Conservation (phyloP, 2,888 invertebrate species). For the Halocaridina rubra region DNA sequence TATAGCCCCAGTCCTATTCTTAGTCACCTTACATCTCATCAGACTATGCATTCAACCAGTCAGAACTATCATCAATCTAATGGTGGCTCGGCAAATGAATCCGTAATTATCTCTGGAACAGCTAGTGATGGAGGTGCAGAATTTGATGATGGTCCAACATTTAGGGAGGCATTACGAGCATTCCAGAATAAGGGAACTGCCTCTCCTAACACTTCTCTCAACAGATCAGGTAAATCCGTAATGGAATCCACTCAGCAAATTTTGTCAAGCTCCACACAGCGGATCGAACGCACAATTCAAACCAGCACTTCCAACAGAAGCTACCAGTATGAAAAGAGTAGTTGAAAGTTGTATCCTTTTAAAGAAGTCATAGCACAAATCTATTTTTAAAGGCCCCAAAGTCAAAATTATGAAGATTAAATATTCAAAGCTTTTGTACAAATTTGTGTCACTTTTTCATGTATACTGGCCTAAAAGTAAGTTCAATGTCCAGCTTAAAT, state of each 20-base stretch:
- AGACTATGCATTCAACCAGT: neutral
- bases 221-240: slow-evolving; percentile 21
- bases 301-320: slow-evolving; percentile 57
- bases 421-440: too few species aligned
- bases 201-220: slow-evolving; percentile 20
- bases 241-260: slow-evolving; percentile 41
- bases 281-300: slow-evolving; percentile 56
- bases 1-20: slow-evolving; percentile 24
- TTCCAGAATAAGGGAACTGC: slow-evolving; percentile 54
- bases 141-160: slow-evolving; percentile 64
- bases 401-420: slow-evolving; percentile 12
- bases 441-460: too few species aligned
- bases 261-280: slow-evolving; percentile 53
- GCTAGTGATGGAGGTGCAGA: slow-evolving; percentile 27
- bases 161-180: slow-evolving; percentile 63
- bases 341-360: too few species aligned
- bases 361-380: too few species aligned
- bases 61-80: slow-evolving; percentile 16
- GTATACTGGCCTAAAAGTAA: too few species aligned
- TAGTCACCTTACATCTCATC: slow-evolving; percentile 3
- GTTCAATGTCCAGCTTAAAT: slow-evolving; percentile 27
- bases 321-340: slow-evolving; percentile 58
- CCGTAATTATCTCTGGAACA: neutral
- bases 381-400: neutral
- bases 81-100: neutral